These are phyloP conservation scores for Meloidogyne exigua DNA, from an alignment of 1,140 invertebrate species.

Conservation along the genomic window DNA sequence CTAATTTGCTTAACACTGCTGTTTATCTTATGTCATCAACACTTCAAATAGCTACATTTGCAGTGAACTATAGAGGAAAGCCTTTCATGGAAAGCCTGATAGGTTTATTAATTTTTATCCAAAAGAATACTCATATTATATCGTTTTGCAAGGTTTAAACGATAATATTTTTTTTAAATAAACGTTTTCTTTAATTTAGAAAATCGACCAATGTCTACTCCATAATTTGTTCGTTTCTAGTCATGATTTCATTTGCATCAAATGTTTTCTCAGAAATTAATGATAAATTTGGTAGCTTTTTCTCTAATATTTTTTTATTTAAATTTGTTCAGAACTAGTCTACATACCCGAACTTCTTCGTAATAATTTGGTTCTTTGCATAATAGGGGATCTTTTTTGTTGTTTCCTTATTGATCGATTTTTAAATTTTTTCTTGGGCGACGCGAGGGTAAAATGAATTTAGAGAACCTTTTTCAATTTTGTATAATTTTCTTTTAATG, in stretches of 20 bases:
- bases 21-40: constrained; percentile 97
- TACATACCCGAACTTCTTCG: constrained; percentile 63
- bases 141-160: background rate
- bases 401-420: constrained; percentile 65
- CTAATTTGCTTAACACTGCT: constrained; percentile 90
- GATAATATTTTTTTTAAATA: background rate
- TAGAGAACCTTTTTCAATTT: background rate
- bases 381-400: constrained; percentile 64
- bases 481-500: too few relatives aligned
- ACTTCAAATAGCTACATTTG: constrained; percentile 94
- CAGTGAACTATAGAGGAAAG: constrained; percentile 95
- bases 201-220: constrained; percentile 82
- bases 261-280: constrained; percentile 25
- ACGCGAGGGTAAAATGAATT: constrained; percentile 43
- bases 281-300: constrained; percentile 26
- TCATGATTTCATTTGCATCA: constrained; percentile 19
- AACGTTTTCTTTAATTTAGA: constrained; percentile 65
- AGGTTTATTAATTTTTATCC: background rate
- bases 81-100: constrained; percentile 95
- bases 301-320: background rate
- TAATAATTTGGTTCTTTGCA: constrained; percentile 63
- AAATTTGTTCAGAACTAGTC: constrained; percentile 11
- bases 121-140: too few relatives aligned
- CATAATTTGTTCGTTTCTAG: constrained; percentile 61
- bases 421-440: constrained; percentile 65